Conservation (phyloP, 2,113 vertebrate species). For the Pao palembangensis region DNA sequence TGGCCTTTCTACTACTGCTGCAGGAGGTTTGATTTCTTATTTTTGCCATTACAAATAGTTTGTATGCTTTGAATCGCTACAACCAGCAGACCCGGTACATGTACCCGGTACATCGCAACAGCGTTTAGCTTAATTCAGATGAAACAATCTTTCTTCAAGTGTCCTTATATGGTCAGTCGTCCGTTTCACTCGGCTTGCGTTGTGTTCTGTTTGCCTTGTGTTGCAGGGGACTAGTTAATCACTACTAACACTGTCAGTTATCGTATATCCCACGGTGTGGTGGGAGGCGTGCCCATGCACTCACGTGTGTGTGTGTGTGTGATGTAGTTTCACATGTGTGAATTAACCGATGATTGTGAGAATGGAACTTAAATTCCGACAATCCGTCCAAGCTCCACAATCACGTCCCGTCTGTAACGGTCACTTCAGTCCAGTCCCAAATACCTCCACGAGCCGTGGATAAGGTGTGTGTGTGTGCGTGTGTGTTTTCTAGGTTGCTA, state of each 20-base stretch:
- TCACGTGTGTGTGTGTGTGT: constrained; percentile 10
- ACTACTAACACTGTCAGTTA: constrained; percentile 20
- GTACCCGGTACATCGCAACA: constrained; percentile 59
- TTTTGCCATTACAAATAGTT: constrained; percentile 56
- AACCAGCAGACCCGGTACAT: constrained; percentile 69
- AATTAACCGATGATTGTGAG: constrained; percentile 20
- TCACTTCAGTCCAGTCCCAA: constrained; percentile 15
- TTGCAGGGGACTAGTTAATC: constrained; percentile 30
- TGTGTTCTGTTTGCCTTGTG: constrained; percentile 46
- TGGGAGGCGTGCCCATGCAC: constrained; percentile 23
- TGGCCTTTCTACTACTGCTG: constrained; percentile 74
- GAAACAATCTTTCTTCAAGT: constrained; percentile 78
- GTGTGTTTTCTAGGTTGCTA: constrained; percentile 37
- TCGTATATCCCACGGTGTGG: constrained; percentile 28
- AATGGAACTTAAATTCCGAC: constrained; percentile 55
- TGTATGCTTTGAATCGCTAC: constrained; percentile 54
- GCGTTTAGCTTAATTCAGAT: constrained; percentile 59
- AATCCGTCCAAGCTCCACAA: constrained; percentile 48
- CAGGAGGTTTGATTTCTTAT: constrained; percentile 66
- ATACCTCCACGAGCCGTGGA: constrained; percentile 1
- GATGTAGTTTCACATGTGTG: neutral
- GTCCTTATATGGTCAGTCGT: constrained; percentile 71
- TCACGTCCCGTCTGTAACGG: constrained; percentile 6
- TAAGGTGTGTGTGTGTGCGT: constrained; percentile 11
- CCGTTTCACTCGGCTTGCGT: constrained; percentile 46